Percentiles rank a stretch among this genome's conserved stretches.
These are phyloP conservation scores for Acanthochromis polyacanthus DNA, from an alignment of 2,113 vertebrate genomes.

Conservation along the genomic window DNA sequence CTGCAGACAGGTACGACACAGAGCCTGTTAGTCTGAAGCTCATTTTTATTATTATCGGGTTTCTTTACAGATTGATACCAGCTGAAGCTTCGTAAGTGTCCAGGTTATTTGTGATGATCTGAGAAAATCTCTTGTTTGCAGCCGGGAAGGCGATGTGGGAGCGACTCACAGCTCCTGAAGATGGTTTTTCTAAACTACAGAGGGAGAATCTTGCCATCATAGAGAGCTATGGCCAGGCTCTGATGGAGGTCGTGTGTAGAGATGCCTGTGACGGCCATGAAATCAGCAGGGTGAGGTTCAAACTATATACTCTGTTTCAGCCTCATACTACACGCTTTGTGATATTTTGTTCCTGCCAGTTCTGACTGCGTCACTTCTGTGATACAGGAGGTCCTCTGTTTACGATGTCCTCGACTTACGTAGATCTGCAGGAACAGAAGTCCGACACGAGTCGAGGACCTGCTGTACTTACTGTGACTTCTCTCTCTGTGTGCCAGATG, in stretches of 20 bases:
- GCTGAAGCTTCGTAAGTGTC: background rate
- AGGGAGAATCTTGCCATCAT: conserved; percentile 95
- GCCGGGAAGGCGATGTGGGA: conserved; percentile 96
- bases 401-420: too few species aligned
- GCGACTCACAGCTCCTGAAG: conserved; percentile 95
- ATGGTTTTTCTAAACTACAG: conserved; percentile 95
- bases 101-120: background rate
- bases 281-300: conserved; percentile 90
- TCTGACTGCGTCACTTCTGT: background rate
- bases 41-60: background rate
- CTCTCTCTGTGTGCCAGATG: conserved; percentile 86
- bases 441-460: too few species aligned
- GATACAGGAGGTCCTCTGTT: too few species aligned
- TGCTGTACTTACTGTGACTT: background rate
- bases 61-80: too few species aligned
- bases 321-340: background rate
- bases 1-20: conserved; percentile 90
- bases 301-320: background rate
- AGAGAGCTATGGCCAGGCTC: conserved; percentile 94
- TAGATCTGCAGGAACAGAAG: too few species aligned
- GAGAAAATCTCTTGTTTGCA: conserved; percentile 46
- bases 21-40: too few species aligned
- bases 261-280: conserved; percentile 98
- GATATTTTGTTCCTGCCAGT: background rate
- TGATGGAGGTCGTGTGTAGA: conserved; percentile 98